These are phyloP conservation scores for Lamellibrachia luymesi DNA, from an alignment of 1,140 invertebrate genomes.

Conservation along the genomic window DNA sequence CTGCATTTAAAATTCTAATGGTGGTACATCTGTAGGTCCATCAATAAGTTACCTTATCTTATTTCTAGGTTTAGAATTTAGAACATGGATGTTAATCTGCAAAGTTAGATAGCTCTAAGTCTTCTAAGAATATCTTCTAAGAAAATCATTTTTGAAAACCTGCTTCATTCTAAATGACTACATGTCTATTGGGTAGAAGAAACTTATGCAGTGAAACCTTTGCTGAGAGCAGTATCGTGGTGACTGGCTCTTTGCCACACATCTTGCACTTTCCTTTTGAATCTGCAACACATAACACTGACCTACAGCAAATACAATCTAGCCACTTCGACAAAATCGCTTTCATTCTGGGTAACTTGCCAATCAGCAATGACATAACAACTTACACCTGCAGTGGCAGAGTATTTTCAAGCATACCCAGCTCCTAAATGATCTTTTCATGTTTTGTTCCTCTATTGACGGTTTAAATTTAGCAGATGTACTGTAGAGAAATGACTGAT, in stretches of 20 bases:
- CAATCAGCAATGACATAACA: background rate
- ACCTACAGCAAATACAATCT: background rate
- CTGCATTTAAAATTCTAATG: no score
- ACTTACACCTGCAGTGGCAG: background rate
- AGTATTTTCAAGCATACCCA: background rate
- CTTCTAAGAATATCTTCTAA: background rate
- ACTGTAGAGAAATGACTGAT: background rate
- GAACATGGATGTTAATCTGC: background rate
- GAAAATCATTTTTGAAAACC: background rate
- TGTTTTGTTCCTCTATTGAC: background rate
- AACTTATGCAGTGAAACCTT: background rate
- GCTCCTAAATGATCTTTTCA: background rate
- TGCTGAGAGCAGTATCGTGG: slow-evolving; percentile 15
- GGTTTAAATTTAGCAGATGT: background rate
- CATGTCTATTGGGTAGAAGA: background rate
- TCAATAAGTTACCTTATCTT: no score
- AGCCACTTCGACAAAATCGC: background rate
- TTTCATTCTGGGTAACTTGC: background rate
- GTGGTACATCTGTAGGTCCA: no score
- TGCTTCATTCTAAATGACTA: background rate
- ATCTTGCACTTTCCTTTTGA: slow-evolving; percentile 16
- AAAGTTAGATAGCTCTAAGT: background rate
- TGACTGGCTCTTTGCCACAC: slow-evolving; percentile 17
- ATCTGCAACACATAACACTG: slow-evolving; percentile 7
- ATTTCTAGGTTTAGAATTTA: background rate